Evolutionary conservation across 2,797 vertebrate species (phyloP).

Genomic region (Ctenopoma multispine): DNA sequence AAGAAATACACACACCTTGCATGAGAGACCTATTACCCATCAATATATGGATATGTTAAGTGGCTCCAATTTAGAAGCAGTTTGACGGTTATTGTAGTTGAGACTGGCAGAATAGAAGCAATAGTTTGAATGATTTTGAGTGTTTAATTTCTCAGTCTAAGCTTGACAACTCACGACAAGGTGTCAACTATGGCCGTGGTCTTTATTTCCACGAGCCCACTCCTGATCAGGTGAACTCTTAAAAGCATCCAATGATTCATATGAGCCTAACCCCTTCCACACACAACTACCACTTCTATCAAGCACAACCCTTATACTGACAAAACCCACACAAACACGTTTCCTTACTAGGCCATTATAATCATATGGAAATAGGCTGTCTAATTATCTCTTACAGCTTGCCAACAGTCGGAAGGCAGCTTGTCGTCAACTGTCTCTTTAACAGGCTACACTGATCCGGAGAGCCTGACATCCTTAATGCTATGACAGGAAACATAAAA

Average conservation of each 20-base stretch:
- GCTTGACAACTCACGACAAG: conserved; percentile 45
- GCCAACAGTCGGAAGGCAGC: conserved; percentile 40
- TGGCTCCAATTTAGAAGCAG: conserved; percentile 42
- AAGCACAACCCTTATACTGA: conserved; percentile 36
- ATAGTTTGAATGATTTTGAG: conserved; percentile 40
- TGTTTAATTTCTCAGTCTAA: conserved; percentile 41
- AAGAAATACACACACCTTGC: conserved; percentile 48
- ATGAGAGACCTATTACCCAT: conserved; percentile 44
- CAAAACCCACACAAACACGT: conserved; percentile 48
- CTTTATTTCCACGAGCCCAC: conserved; percentile 33
- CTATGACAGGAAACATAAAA: conserved; percentile 15
- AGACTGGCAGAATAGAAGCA: conserved; percentile 32
- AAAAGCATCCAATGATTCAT: conserved; percentile 26
- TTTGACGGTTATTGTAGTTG: conserved; percentile 33
- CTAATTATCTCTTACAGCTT: conserved; percentile 63
- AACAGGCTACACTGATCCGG: conserved; percentile 57
- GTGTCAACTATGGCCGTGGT: conserved; percentile 41
- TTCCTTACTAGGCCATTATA: conserved; percentile 46
- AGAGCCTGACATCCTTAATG: conserved; percentile 48
- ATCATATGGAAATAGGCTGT: conserved; percentile 66
- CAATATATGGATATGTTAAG: conserved; percentile 26
- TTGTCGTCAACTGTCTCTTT: conserved; percentile 49
- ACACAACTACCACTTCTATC: conserved; percentile 32
- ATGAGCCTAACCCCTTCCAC: conserved; percentile 40
- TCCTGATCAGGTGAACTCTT: conserved; percentile 15